These are phyloP conservation scores for Hemichromis elongatus DNA, from an alignment of 2,113 vertebrate genomes.

Conservation along the genomic window DNA sequence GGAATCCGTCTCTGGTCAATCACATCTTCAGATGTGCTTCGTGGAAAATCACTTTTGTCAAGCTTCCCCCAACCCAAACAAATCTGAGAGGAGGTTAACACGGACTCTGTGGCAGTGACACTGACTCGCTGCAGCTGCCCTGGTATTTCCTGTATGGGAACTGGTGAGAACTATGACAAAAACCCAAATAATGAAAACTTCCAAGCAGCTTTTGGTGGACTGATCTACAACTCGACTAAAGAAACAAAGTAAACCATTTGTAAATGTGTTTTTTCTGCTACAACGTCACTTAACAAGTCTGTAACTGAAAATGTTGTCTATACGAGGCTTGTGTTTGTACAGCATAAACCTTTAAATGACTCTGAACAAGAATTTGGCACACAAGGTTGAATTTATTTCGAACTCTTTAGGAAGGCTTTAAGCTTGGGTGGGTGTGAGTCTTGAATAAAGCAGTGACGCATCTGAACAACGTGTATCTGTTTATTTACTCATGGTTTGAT, in stretches of 20 bases:
- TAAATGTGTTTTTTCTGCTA: background rate
- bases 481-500: background rate
- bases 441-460: background rate
- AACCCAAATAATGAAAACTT: conserved; percentile 14
- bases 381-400: background rate
- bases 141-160: conserved; percentile 67
- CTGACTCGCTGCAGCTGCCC: conserved; percentile 12
- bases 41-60: conserved; percentile 14
- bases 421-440: background rate
- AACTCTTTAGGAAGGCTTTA: background rate
- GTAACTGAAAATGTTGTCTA: background rate
- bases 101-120: conserved; percentile 36
- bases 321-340: background rate
- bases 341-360: background rate
- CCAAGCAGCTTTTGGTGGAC: background rate
- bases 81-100: background rate
- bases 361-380: background rate
- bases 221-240: background rate
- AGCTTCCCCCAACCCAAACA: background rate
- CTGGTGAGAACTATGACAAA: conserved; percentile 47
- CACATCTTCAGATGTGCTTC: conserved; percentile 7
- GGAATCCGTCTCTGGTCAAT: background rate
- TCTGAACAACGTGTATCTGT: background rate
- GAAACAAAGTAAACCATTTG: fast-evolving
- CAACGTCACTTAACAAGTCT: background rate